Evolutionary conservation across 2,113 vertebrate genomes (phyloP).

Genomic region (Myiagra hebetior): DNA sequence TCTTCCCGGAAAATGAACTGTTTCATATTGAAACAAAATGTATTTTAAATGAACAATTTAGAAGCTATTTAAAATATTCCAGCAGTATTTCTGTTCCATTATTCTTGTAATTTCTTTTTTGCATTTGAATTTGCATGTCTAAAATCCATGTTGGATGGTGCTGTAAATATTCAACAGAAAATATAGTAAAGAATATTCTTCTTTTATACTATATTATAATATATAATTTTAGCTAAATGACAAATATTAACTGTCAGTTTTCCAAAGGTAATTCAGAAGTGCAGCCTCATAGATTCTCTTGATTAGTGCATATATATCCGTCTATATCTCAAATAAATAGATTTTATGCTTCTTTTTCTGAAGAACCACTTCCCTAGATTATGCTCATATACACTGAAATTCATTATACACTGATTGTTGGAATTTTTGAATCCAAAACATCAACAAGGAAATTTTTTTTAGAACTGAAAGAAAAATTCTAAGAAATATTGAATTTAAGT

Average conservation of each 20-base stretch:
- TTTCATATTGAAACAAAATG: constrained; percentile 61
- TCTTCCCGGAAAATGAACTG: constrained; percentile 23
- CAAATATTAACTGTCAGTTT: constrained; percentile 1
- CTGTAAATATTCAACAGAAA: constrained; percentile 60
- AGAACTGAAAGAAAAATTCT: background rate
- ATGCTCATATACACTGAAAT: background rate
- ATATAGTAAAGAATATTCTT: constrained; percentile 18
- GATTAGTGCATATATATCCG: background rate
- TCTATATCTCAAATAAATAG: background rate
- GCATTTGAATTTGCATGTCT: constrained; percentile 53
- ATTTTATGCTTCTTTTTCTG: background rate
- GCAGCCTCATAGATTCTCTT: background rate
- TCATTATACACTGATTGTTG: background rate
- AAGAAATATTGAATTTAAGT: background rate
- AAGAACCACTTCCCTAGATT: background rate
- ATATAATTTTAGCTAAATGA: constrained; percentile 26
- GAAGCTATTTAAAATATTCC: constrained; percentile 60
- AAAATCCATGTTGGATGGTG: constrained; percentile 57
- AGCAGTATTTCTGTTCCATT: constrained; percentile 9
- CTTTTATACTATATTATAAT: background rate
- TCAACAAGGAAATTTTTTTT: background rate
- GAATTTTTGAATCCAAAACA: background rate
- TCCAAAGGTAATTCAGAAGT: background rate
- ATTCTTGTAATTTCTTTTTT: constrained; percentile 48
- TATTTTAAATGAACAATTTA: constrained; percentile 63